These are phyloP conservation scores for Pangasius macronema DNA, from an alignment of 2,797 vertebrate species.

Conservation along the genomic window DNA sequence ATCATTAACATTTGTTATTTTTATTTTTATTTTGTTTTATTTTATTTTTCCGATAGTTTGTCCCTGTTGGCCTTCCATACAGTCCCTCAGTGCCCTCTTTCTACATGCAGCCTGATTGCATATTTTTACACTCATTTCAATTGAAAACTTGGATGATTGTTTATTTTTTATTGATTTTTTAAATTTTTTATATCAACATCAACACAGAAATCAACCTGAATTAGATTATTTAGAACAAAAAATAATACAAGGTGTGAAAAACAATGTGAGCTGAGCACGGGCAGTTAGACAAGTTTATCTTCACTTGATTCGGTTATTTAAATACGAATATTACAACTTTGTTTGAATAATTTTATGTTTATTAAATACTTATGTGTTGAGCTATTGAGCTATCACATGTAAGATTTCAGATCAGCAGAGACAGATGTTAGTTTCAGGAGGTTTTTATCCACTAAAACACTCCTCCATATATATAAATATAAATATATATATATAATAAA, in stretches of 20 bases:
- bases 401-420: not conserved
- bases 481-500: no score
- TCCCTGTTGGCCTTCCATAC: slow-evolving; percentile 6
- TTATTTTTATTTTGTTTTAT: no score
- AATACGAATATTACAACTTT: not conserved
- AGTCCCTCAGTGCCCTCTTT: no score
- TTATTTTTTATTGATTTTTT: not conserved
- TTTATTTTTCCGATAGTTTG: not conserved
- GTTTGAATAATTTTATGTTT: not conserved
- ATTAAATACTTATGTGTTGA: not conserved
- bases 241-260: not conserved
- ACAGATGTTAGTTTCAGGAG: not conserved
- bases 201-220: no score
- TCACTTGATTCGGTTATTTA: not conserved
- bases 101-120: not conserved
- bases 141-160: not conserved
- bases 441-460: not conserved
- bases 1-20: not conserved
- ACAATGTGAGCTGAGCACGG: not conserved
- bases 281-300: not conserved
- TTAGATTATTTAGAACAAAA: no score
- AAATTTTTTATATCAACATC: no score
- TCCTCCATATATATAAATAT: not conserved
- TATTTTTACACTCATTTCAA: not conserved
- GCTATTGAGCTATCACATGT: not conserved